A percentile compares a stretch with the other conserved stretches of the same genome.
Evolutionary conservation across 2,888 invertebrate genomes (phyloP).

Genomic region (Nephrocerus scutellatus): DNA sequence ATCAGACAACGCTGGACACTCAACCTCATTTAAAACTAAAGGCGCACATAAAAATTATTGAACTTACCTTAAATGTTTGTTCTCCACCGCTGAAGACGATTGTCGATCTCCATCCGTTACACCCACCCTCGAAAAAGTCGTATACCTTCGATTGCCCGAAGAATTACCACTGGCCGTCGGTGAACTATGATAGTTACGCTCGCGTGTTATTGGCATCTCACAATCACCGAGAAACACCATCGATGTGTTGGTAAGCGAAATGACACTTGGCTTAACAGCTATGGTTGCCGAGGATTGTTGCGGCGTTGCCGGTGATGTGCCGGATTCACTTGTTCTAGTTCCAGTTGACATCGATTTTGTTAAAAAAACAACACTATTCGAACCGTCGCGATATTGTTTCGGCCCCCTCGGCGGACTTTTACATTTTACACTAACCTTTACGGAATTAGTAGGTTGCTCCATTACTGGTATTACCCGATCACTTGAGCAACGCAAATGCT

Average conservation of each 20-base stretch:
- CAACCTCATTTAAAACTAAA: too few species aligned
- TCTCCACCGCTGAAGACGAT: conserved; percentile 14
- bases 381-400: too few species aligned
- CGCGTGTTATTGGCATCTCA: conserved; percentile 37
- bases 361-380: too few species aligned
- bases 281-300: conserved; percentile 16
- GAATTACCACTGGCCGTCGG: conserved; percentile 19
- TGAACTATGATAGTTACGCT: conserved; percentile 19
- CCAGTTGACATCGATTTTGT: too few species aligned
- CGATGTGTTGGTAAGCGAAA: conserved; percentile 31
- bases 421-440: too few species aligned
- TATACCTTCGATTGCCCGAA: conserved; percentile 17
- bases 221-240: conserved; percentile 36
- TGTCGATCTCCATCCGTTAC: too few species aligned
- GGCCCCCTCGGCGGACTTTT: too few species aligned
- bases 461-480: too few species aligned
- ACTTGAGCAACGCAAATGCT: too few species aligned
- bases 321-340: neutral
- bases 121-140: conserved; percentile 17
- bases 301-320: conserved; percentile 8
- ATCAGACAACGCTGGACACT: too few species aligned
- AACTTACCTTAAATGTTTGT: conserved; percentile 16
- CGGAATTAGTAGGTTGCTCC: too few species aligned
- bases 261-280: conserved; percentile 25
- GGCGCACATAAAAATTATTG: neutral